Base-by-base conservation (phyloP, 2,113 vertebrate species). In the Ascaphus truei region DNA sequence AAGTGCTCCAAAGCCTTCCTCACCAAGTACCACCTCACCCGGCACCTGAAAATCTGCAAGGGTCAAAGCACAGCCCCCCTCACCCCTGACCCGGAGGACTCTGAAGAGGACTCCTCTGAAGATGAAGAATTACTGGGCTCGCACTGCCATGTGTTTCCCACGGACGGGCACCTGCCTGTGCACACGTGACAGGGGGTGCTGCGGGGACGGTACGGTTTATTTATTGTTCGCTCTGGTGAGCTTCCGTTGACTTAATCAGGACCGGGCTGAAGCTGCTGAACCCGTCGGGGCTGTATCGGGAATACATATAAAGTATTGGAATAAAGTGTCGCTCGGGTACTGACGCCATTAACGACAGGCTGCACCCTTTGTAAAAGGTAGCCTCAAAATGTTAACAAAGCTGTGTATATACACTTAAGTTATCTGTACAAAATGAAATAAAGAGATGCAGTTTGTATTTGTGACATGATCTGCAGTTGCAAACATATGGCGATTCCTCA, bases 11-110 rank as follows among this genome's bases (percentile, higher is more conserved):
- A 99, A 80, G 97, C 93, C 71, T 99, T 98, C 63, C 92, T 99
- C 75, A 99, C 97, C 72, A 98, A 98, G 74, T 99, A 99, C 45
- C 97, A 99, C 82, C 95, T 99, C 73, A 98, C 96, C 2, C 89
- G 96, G 8, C 97, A 99, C 84, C 89, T 99, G 66, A 99, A 99
- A 83, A 98, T 96, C 78, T 99, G 97, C 85, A 98, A 96, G 83
- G 95, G 95, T 5, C 95, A 95, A 20, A 93, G 92, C 60, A 84
- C 76, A 0, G 86, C 86, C 16, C 84, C 88, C 4, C 82, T 80
- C 0, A 86, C 89, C 3, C 91, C 88, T 1, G 93, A 95, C 31
- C 92, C 93, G 9, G 92, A 84, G 3, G 93, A 92, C 0, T 86
- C 87, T 0, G 92, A 93, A 0, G 85, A 90, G 0, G 86, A 87